Evolutionary conservation across 2,888 invertebrate genomes (phyloP), one percentile per base, ranked within the genome.

Genomic region (Acronicta alni): DNA sequence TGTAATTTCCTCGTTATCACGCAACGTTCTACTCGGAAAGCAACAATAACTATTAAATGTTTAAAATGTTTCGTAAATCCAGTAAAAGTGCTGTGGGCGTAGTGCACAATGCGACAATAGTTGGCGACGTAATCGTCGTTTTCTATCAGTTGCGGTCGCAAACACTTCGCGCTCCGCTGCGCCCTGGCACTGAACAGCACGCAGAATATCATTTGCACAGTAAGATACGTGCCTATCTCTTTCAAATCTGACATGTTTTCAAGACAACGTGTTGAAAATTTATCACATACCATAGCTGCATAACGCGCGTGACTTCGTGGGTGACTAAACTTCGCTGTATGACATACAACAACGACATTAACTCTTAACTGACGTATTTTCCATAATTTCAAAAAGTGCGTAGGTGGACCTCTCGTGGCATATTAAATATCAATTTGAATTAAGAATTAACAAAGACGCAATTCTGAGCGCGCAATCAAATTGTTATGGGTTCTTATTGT

Each of bases 121-220:
- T 80, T 84, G 77, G 73, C 88, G 72, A 89, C 90, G 92, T 91
- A 93, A 93, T 93, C 91, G 84, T 75, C 80, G 90, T 91, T 93
- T 93, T 93, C 92, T 92, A 93, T 93, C 91, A 86, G 91, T 88
- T 90, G 91, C 90, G 93, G 92, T 91, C 86, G 87, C 90, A 80
- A 88, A 87, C 87, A 89, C 86, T 90, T 89, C 85, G 82, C 92
- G 93, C 89, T 89, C 78, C 81, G 91, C 82, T 92, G 91, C 84
- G 67, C 78, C 71, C 57, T 63, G 63, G 48, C 61, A 81, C 79
- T 82, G 78, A 79, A 67, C 80, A 79, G 70, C 67, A 69, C 77
- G 72, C 72, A 67, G 61, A 77, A 79, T 75, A 84, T 75, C 75
- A 70, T 80, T 87, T 83, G 77, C 77, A 79, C 77, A 71, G 74